These are phyloP conservation scores for Capromys pilorides DNA, from an alignment of 2,797 vertebrate genomes.

Conservation along the genomic window DNA sequence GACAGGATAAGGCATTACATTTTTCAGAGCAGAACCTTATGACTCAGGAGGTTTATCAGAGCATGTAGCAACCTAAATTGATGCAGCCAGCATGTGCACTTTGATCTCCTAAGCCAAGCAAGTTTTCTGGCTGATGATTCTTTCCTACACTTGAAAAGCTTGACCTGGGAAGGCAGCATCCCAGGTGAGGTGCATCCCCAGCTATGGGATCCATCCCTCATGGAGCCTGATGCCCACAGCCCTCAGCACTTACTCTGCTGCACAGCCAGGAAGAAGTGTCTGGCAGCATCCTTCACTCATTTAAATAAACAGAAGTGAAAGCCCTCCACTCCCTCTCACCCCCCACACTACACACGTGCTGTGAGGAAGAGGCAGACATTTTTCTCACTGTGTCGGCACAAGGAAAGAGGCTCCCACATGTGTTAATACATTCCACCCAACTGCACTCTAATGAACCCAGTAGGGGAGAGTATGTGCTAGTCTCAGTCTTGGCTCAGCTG, in stretches of 20 bases:
- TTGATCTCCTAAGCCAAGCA: not conserved
- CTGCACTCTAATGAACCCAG: constrained; percentile 8
- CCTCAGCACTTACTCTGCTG: not conserved
- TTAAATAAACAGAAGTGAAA: not conserved
- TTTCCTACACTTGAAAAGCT: not conserved
- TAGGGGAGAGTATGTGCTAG: not conserved
- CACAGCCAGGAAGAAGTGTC: not conserved
- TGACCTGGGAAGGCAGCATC: not conserved
- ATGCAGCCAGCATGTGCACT: not conserved
- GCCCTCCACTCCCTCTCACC: accelerated
- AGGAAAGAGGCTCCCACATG: not conserved
- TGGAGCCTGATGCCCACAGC: not conserved
- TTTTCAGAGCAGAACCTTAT: not conserved
- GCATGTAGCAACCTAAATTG: not conserved
- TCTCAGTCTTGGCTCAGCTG: not conserved
- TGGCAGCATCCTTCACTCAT: not conserved
- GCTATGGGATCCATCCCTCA: not conserved
- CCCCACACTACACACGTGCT: not conserved
- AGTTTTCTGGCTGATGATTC: not conserved
- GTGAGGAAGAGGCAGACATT: not conserved
- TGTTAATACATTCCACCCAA: not conserved
- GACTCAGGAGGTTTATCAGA: not conserved
- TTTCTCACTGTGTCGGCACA: not conserved
- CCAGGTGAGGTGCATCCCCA: not conserved
- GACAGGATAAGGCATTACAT: not conserved